Percentiles rank a stretch among this genome's conserved stretches.
Evolutionary conservation across 2,797 vertebrate genomes (phyloP).

Genomic region (Tapirus indicus): DNA sequence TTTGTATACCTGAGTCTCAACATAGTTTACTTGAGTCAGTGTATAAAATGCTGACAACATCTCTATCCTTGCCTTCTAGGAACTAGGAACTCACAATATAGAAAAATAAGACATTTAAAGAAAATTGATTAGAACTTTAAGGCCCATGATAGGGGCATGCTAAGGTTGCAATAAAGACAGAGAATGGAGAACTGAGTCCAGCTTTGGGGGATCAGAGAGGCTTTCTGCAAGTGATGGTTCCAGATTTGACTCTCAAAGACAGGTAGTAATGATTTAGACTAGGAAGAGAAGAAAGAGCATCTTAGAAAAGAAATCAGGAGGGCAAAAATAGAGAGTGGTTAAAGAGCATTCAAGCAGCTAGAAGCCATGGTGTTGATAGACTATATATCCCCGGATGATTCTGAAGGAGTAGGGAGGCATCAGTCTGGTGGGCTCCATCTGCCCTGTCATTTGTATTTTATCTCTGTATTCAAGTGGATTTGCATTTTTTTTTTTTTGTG

Average conservation of each 20-base stretch:
- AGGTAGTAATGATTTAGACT: not conserved
- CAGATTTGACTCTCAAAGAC: not conserved
- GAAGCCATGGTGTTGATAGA: not conserved
- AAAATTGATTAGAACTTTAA: not conserved
- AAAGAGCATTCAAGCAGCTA: not conserved
- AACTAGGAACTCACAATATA: not conserved
- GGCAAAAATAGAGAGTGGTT: not conserved
- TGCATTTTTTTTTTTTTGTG: not conserved
- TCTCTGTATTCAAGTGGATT: not conserved
- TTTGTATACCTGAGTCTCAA: not conserved
- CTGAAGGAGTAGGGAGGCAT: rapidly evolving
- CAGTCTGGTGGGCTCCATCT: rapidly evolving
- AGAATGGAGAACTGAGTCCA: not conserved
- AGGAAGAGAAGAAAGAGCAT: not conserved
- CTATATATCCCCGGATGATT: not conserved
- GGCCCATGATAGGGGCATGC: too few relatives aligned
- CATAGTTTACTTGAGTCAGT: not conserved
- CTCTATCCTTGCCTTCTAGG: not conserved
- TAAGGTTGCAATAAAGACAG: not conserved
- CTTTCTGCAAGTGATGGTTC: not conserved
- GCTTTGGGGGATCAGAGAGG: rapidly evolving
- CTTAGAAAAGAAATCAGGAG: not conserved
- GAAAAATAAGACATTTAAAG: not conserved
- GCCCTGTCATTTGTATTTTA: not conserved
- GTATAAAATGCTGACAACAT: slow-evolving; percentile 15